phyloP scores from a whole-genome alignment of 92 coral and sea anemone genomes.

The Hydrozoanthus gracilis region DNA sequence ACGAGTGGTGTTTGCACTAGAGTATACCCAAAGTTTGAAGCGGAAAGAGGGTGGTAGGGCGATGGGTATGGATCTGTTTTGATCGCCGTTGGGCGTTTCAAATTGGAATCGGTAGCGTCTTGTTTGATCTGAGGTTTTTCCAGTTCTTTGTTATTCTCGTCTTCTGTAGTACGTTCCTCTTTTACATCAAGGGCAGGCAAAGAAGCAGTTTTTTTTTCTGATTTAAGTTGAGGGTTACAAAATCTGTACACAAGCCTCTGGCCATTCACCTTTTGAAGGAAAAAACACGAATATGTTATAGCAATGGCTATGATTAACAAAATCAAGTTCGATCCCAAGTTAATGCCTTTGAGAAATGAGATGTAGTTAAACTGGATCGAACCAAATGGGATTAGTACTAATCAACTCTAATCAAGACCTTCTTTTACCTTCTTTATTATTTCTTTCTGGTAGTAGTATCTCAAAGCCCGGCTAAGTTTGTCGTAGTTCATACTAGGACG shows the following conservation, averaged over 20 bases:
- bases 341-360: too few species aligned
- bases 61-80: slow-evolving; percentile 2
- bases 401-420: not conserved
- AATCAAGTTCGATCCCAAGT: not conserved
- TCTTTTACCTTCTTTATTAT: slow-evolving; percentile 86
- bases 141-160: not conserved
- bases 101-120: not conserved
- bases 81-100: not conserved
- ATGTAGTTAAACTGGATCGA: not conserved
- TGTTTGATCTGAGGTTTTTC: not conserved
- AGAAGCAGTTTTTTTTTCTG: slow-evolving; percentile 4
- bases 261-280: slow-evolving; percentile 77
- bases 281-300: not conserved
- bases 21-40: slow-evolving; percentile 40
- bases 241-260: slow-evolving; percentile 93
- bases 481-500: slow-evolving; percentile 97
- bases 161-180: not conserved
- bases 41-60: slow-evolving; percentile 37
- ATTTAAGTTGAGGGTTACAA: slow-evolving; percentile 73
- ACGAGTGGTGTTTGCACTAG: slow-evolving; percentile 45
- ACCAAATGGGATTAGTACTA: not conserved
- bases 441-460: slow-evolving; percentile 92
- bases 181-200: not conserved
- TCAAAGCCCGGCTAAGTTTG: slow-evolving; percentile 89
- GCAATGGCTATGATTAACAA: not conserved